Evolutionary conservation across 2,888 invertebrate species (phyloP).

Genomic region (Poecilobothrus nobilitatus): DNA sequence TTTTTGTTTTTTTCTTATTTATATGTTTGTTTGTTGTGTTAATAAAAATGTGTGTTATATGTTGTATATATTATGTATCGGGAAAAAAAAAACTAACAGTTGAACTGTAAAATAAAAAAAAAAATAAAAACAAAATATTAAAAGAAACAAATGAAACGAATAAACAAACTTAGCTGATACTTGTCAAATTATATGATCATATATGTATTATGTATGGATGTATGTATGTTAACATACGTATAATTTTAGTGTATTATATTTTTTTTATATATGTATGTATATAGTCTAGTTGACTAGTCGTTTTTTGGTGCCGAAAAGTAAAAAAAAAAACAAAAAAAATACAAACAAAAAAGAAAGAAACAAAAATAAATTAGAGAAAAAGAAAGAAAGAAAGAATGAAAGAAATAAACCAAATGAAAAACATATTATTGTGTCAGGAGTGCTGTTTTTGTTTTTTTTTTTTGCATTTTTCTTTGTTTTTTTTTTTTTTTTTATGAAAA

Average conservation of each 20-base stretch:
- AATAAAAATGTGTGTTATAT: not conserved
- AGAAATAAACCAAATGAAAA: not conserved
- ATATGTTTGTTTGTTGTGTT: not conserved
- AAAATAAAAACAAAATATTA: no score
- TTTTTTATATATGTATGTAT: not conserved
- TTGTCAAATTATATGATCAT: not conserved
- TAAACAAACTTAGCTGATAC: not conserved
- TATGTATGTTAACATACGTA: not conserved
- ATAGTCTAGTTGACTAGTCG: slow-evolving; percentile 3
- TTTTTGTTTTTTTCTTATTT: not conserved
- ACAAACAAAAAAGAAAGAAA: not conserved
- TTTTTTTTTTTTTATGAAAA: no score
- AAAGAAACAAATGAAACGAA: no score
- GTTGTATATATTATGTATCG: not conserved
- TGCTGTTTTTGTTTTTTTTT: not conserved
- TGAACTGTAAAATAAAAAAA: not conserved
- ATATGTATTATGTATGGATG: not conserved
- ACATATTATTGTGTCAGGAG: slow-evolving; percentile 6
- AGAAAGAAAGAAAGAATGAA: not conserved
- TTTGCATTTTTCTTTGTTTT: no score
- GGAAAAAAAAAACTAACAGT: not conserved
- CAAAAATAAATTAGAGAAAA: not conserved
- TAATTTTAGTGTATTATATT: not conserved
- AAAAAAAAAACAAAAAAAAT: not conserved
- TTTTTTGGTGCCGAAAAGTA: not conserved